Base-by-base conservation (phyloP, 2,797 vertebrate species). In the Threskiornis aethiopicus region DNA sequence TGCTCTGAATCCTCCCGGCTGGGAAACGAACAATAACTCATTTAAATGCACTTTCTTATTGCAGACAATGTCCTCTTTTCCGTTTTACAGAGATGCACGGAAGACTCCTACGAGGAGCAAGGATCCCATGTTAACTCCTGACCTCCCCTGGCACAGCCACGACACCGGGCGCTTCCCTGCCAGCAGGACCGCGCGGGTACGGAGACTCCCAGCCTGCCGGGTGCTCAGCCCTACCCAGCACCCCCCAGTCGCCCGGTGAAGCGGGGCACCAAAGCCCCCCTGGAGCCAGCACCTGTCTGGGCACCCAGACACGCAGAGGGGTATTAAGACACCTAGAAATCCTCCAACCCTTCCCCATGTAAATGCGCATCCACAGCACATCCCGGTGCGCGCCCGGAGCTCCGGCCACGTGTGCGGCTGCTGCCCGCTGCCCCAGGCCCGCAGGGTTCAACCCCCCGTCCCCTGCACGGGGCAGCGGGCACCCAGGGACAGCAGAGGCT, bases 301-400 rank as follows among this genome's bases (percentile, higher is more conserved):
- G 39, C 72, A 46, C 39, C 72, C 84, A 28, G 33, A 22, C 22
- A 14, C 2, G 5, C 24, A 3, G 13, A 21, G 33, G 18, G 10
- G 18, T 14, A 18, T 3, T 6, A 5, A 26, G 33, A 14, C 6
- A 25, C 51, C 24, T 2, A 6, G 58, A n/a, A 44, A 41, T 20
- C 64, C 13, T 9, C 57, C 10, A 21, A n/a, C 24, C 24, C n/a
- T 58, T 19, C 75, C 62, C 8, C 15, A 3, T 4, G 37, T 33
- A 7, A n/a, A 24, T 0, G 17, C 31, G 75, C 29, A n/a, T 2
- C 33, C 0, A 0, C 37, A n/a, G 62, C 61, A n/a, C 5, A 0
- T 17, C 46, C 77, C 2, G 0, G 29, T 24, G 37, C 0, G 1
- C 11, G 31, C 61, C 76, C 64, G 42, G 47, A 0, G 2, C 46